Conservation (phyloP, 2,888 invertebrate genomes). For the Andrena bicolor region DNA sequence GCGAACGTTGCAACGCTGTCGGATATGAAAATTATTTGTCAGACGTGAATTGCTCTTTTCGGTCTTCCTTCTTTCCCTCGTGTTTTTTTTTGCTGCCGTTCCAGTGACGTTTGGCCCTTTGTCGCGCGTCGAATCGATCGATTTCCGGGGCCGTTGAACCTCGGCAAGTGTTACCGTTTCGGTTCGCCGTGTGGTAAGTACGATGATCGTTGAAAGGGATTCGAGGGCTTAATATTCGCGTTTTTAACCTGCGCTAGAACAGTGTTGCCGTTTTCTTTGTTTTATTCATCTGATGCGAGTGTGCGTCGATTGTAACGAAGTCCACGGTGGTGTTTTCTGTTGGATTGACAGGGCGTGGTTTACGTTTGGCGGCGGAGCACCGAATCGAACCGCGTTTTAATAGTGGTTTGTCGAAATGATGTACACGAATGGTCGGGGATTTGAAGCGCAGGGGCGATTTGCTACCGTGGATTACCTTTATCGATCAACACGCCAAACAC, state of each 20-base stretch:
- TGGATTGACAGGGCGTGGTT: slow-evolving; percentile 18
- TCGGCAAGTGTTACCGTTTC: slow-evolving; percentile 16
- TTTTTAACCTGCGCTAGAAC: slow-evolving; percentile 15
- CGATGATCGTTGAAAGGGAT: neutral
- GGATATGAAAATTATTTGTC: slow-evolving; percentile 11
- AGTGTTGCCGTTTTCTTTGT: slow-evolving; percentile 1
- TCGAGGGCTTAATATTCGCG: slow-evolving; percentile 3
- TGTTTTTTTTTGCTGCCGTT: neutral
- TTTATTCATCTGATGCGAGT: slow-evolving; percentile 8
- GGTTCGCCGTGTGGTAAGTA: slow-evolving; percentile 4
- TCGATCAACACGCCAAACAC: slow-evolving; percentile 37
- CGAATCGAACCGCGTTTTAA: slow-evolving; percentile 44
- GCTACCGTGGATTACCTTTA: slow-evolving; percentile 35
- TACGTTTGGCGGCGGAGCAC: slow-evolving; percentile 22
- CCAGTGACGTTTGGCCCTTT: neutral
- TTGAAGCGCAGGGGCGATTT: slow-evolving; percentile 30
- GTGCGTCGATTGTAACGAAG: slow-evolving; percentile 1
- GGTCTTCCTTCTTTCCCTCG: slow-evolving; percentile 1
- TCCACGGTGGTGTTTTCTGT: slow-evolving; percentile 5
- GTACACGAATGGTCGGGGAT: slow-evolving; percentile 20
- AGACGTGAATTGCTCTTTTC: neutral
- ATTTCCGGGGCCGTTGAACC: slow-evolving; percentile 1
- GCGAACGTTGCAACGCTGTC: neutral
- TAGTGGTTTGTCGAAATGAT: slow-evolving; percentile 39
- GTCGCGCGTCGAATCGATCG: slow-evolving; percentile 30